phyloP scores from a whole-genome alignment of 1,140 invertebrate genomes.

The Cydia amplana region DNA sequence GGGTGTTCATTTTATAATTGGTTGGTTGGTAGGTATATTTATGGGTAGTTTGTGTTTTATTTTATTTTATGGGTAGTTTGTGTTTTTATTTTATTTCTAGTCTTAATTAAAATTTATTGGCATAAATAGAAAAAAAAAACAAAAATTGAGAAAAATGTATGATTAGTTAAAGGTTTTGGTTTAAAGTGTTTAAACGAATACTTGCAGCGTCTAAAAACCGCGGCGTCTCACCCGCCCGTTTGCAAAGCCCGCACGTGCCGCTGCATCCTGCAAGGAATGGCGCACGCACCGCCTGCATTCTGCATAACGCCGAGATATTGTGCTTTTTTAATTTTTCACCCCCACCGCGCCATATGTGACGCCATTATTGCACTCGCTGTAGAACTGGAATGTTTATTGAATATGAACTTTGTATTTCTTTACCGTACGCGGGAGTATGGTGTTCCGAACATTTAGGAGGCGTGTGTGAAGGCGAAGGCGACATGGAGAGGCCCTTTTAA shows the following conservation, averaged over 20 bases:
- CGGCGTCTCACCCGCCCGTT: neutral
- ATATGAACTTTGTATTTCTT: neutral
- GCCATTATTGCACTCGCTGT: neutral
- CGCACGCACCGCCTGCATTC: conserved; percentile 31
- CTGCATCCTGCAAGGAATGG: conserved; percentile 13
- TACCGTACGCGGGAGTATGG: neutral
- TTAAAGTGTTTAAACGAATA: neutral
- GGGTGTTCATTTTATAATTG: too few relatives aligned
- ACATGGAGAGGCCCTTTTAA: too few relatives aligned
- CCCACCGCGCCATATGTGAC: conserved; percentile 17
- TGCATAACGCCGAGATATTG: conserved; percentile 24
- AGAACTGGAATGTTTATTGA: neutral
- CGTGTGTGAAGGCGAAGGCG: too few relatives aligned
- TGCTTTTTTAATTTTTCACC: conserved; percentile 31
- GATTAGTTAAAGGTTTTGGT: too few relatives aligned
- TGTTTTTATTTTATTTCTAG: too few relatives aligned
- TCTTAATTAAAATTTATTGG: too few relatives aligned
- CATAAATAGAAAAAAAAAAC: too few relatives aligned
- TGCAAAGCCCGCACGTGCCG: conserved; percentile 2
- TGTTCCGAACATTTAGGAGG: too few relatives aligned
- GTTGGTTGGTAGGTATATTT: too few relatives aligned
- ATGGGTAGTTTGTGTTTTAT: too few relatives aligned
- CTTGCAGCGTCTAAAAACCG: neutral
- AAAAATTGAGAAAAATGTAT: too few relatives aligned
- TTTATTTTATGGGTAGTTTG: too few relatives aligned